Evolutionary conservation across 2,113 vertebrate species (phyloP).

Genomic region (Neoarius graeffei): DNA sequence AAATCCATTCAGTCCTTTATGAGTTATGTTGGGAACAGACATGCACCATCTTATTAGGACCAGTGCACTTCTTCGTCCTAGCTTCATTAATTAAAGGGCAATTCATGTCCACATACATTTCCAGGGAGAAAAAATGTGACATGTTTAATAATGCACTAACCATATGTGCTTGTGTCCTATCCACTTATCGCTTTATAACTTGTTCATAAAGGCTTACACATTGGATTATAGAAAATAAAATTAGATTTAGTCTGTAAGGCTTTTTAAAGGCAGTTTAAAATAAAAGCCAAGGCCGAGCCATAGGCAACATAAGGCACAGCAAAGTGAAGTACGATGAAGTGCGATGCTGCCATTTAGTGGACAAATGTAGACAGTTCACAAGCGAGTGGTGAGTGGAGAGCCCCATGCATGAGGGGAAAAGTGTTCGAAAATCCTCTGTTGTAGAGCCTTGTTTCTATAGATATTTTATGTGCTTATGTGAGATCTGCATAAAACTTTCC

Average conservation of each 20-base stretch:
- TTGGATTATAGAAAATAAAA: background rate
- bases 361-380: background rate
- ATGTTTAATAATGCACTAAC: background rate
- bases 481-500: background rate
- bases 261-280: background rate
- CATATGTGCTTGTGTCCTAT: background rate
- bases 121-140: background rate
- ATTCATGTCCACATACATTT: background rate
- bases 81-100: background rate
- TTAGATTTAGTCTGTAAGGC: background rate
- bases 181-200: background rate
- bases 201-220: background rate
- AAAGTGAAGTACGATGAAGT: background rate
- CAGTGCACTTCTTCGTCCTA: too few species aligned
- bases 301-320: background rate
- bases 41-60: background rate
- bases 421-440: background rate
- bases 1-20: too few species aligned
- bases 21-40: too few species aligned
- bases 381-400: background rate
- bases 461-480: background rate
- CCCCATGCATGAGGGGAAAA: background rate
- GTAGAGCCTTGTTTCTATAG: background rate
- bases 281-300: background rate
- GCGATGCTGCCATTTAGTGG: constrained; percentile 30